phyloP scores from a whole-genome alignment of 1,140 invertebrate species.

The Drosophila repletoides region DNA sequence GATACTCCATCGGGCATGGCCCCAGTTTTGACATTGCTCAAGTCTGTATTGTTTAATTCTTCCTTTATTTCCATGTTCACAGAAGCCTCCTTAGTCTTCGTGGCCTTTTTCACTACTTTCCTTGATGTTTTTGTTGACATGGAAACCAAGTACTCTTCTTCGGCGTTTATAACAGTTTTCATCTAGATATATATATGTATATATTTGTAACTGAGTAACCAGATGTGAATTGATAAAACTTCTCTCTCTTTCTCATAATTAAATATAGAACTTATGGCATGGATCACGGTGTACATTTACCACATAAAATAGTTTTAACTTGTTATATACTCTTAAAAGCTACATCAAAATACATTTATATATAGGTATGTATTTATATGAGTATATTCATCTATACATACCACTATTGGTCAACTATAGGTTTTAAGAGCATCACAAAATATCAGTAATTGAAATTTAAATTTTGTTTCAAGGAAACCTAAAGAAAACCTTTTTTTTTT shows the following conservation, averaged over 20 bases:
- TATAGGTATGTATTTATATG: not conserved
- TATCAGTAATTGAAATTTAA: too few species aligned
- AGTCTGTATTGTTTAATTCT: not conserved
- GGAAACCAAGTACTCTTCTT: slow-evolving; percentile 36
- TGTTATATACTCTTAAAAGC: too few species aligned
- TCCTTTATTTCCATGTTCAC: not conserved
- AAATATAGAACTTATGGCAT: too few species aligned
- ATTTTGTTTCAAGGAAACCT: too few species aligned
- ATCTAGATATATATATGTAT: slow-evolving; percentile 1
- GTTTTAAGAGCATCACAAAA: too few species aligned
- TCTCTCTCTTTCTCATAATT: too few species aligned
- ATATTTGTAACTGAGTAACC: not conserved
- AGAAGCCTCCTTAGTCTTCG: not conserved
- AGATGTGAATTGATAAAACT: too few species aligned
- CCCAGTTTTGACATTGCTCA: not conserved
- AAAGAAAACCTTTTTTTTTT: too few species aligned
- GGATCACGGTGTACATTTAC: too few species aligned
- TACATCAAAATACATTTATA: not conserved
- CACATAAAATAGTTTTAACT: too few species aligned
- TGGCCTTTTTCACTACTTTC: slow-evolving; percentile 4
- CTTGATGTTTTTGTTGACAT: slow-evolving; percentile 24
- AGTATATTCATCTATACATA: not conserved
- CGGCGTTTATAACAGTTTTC: slow-evolving; percentile 25
- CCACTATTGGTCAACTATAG: too few species aligned
- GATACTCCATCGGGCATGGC: not conserved